Conservation (phyloP, 2,113 vertebrate genomes). For the Puma concolor region DNA sequence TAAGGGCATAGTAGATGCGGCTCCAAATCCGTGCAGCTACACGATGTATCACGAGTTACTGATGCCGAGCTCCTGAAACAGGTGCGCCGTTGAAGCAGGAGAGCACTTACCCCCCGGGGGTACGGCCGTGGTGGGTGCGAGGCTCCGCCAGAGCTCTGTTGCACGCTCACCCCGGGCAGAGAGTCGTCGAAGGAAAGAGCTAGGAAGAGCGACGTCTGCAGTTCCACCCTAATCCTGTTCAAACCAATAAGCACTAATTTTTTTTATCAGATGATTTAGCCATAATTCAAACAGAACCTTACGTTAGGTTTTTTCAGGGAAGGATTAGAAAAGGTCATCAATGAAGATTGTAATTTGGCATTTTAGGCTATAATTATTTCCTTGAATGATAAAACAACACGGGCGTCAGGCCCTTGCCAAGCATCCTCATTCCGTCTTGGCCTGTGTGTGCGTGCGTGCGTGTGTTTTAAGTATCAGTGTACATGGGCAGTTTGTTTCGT, state of each 20-base stretch:
- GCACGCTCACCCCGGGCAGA: background rate
- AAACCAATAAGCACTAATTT: background rate
- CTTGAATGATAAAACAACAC: background rate
- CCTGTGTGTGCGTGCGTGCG: background rate
- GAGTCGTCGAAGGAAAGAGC: background rate
- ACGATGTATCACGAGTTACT: background rate
- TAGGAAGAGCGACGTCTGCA: background rate
- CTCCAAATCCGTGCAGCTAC: too few relatives aligned
- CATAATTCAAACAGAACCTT: background rate
- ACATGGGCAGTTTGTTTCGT: background rate
- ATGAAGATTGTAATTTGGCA: background rate
- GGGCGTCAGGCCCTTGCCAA: background rate
- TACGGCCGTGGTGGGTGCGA: background rate
- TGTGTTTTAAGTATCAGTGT: background rate
- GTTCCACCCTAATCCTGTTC: background rate
- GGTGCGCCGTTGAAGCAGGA: background rate
- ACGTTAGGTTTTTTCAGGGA: background rate
- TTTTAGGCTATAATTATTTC: slow-evolving; percentile 13
- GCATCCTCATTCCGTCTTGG: background rate
- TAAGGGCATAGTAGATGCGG: background rate
- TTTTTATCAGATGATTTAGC: background rate
- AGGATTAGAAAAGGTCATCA: background rate
- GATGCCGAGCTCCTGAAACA: background rate
- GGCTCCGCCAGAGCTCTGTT: accelerated
- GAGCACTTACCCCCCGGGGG: too few relatives aligned